phyloP scores from a whole-genome alignment of 2,113 vertebrate genomes.

The Daubentonia madagascariensis region DNA sequence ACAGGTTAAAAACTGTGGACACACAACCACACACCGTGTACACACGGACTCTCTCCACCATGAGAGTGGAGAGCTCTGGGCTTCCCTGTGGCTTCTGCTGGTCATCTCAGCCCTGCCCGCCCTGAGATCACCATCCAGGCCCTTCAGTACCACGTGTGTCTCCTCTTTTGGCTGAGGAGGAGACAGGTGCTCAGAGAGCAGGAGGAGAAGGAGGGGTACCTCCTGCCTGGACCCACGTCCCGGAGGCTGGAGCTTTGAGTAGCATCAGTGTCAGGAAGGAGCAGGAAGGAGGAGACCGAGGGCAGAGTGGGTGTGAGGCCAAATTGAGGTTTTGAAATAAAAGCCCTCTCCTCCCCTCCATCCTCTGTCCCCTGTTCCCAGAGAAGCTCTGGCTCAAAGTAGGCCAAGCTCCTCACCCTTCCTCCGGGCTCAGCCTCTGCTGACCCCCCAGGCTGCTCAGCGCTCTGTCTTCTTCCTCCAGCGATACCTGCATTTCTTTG shows the following conservation, averaged over 20 bases:
- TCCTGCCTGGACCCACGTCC: not conserved
- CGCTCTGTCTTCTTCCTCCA: rapidly evolving
- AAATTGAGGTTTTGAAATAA: not conserved
- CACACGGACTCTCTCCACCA: rapidly evolving
- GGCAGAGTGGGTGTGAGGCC: not conserved
- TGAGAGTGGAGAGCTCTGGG: not conserved
- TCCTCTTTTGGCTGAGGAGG: not conserved
- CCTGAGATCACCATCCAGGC: not conserved
- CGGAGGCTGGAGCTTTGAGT: not conserved
- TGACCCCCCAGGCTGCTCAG: not conserved
- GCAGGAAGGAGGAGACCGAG: not conserved
- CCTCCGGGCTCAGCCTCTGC: not conserved
- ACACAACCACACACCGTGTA: rapidly evolving
- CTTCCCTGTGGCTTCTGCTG: not conserved
- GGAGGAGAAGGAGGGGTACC: not conserved
- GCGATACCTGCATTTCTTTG: not conserved
- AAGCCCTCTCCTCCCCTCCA: not conserved
- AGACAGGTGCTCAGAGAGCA: not conserved
- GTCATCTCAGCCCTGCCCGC: not conserved
- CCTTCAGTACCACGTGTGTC: not conserved
- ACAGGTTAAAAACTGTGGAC: not conserved
- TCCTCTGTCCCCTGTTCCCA: not conserved
- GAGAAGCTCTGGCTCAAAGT: not conserved
- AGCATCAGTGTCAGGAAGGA: not conserved
- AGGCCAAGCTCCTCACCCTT: not conserved